These are phyloP conservation scores for Zhuqinia jingwanae DNA, from an alignment of 2,888 invertebrate genomes.

Conservation along the genomic window DNA sequence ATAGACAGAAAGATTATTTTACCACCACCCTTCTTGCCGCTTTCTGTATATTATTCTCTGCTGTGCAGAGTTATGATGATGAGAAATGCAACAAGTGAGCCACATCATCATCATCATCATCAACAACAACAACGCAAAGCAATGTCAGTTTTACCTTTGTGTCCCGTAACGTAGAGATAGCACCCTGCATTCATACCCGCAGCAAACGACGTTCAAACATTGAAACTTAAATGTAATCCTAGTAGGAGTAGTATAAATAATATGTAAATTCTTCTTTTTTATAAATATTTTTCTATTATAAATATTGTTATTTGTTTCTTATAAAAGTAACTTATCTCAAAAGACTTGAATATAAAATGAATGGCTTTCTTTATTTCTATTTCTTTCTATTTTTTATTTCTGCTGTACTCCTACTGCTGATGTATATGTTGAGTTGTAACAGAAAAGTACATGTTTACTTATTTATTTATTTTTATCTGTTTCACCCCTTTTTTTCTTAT, in stretches of 20 bases:
- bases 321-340: constrained; percentile 56
- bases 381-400: too few species aligned
- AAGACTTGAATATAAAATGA: constrained; percentile 68
- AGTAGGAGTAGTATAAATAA: too few species aligned
- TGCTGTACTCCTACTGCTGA: not conserved
- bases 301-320: not conserved
- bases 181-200: constrained; percentile 19
- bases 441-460: too few species aligned
- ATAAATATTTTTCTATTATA: not conserved
- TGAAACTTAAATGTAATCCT: too few species aligned
- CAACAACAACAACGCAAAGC: too few species aligned
- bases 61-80: too few species aligned
- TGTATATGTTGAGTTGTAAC: not conserved
- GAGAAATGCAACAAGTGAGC: constrained; percentile 23
- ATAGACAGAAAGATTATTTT: constrained; percentile 2
- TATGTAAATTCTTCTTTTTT: not conserved
- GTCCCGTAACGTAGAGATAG: constrained; percentile 55
- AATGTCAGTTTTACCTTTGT: constrained; percentile 37
- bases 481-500: constrained; percentile 25
- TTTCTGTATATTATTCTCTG: too few species aligned
- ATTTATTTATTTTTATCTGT: constrained; percentile 21
- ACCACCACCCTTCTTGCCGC: constrained; percentile 15
- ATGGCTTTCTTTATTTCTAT: constrained; percentile 34
- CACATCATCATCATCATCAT: not conserved
- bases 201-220: too few species aligned